Evolutionary conservation across 1,140 invertebrate genomes (phyloP).

Genomic region (Zophobas atratus): DNA sequence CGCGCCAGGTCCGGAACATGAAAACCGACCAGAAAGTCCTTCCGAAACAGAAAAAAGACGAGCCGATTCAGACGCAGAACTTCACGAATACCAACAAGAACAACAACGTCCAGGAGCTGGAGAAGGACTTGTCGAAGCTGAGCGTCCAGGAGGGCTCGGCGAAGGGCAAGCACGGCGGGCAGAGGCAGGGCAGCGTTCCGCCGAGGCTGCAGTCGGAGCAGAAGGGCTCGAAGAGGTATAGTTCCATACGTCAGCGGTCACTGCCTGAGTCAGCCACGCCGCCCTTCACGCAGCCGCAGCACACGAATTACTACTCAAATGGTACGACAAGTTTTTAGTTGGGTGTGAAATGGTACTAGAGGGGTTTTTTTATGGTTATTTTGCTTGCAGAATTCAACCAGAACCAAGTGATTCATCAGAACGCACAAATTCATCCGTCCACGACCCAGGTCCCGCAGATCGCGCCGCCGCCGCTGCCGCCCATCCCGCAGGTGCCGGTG

Average conservation of each 20-base stretch:
- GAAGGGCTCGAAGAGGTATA: slow-evolving; percentile 71
- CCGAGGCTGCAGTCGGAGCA: slow-evolving; percentile 70
- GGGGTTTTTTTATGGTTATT: slow-evolving; percentile 25
- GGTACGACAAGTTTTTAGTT: slow-evolving; percentile 50
- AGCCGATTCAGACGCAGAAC: slow-evolving; percentile 68
- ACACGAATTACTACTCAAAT: slow-evolving; percentile 60
- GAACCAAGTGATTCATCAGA: slow-evolving; percentile 54
- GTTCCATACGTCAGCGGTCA: slow-evolving; percentile 70
- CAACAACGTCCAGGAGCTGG: slow-evolving; percentile 65
- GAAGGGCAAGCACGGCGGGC: slow-evolving; percentile 65
- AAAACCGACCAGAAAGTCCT: slow-evolving; percentile 57
- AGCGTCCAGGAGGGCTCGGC: slow-evolving; percentile 68
- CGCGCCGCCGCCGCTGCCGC: slow-evolving; percentile 52
- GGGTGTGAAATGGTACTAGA: too few species aligned
- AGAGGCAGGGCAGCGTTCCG: slow-evolving; percentile 68
- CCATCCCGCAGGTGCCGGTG: slow-evolving; percentile 56
- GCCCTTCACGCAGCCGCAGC: slow-evolving; percentile 54
- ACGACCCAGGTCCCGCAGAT: slow-evolving; percentile 53
- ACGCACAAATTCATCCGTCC: slow-evolving; percentile 53
- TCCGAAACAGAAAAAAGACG: slow-evolving; percentile 57
- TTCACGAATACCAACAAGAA: slow-evolving; percentile 65
- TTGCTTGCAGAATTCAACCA: slow-evolving; percentile 62
- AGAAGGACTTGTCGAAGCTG: slow-evolving; percentile 70
- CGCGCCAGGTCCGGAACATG: slow-evolving; percentile 57
- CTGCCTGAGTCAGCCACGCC: slow-evolving; percentile 65